Conservation (phyloP, 2,888 invertebrate genomes). For the Gandaritis pyraliata region DNA sequence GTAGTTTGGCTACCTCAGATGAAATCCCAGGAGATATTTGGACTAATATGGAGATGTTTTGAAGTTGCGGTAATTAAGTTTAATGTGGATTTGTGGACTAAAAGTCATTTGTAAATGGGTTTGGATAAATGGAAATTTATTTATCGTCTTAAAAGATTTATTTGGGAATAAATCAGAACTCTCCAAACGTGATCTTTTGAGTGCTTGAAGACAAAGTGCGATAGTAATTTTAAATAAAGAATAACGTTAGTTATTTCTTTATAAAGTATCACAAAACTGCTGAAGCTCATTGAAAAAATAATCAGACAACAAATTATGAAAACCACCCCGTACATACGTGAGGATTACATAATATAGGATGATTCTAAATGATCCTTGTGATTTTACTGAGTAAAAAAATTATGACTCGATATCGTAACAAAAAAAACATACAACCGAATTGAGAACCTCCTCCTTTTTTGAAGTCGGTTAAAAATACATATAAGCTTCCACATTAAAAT, state of each 20-base stretch:
- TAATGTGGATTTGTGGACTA: conserved; percentile 37
- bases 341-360: too few species aligned
- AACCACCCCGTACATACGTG: too few species aligned
- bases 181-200: background rate
- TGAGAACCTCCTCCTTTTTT: too few species aligned
- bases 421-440: too few species aligned
- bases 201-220: background rate
- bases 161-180: conserved; percentile 25
- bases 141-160: conserved; percentile 29
- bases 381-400: too few species aligned
- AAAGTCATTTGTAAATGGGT: conserved; percentile 38
- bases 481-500: background rate
- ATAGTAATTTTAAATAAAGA: background rate
- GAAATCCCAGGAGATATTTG: conserved; percentile 53
- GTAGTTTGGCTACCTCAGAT: conserved; percentile 73
- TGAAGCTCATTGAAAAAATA: too few species aligned
- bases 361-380: too few species aligned
- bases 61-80: conserved; percentile 49
- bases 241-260: too few species aligned
- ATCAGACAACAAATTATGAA: too few species aligned
- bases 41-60: conserved; percentile 51
- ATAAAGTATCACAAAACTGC: too few species aligned
- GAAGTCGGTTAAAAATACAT: too few species aligned
- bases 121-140: conserved; percentile 28
- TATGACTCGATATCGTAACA: too few species aligned